Evolutionary conservation across 2,888 invertebrate species (phyloP), one percentile per base, ranked within the genome.

Genomic region (Eremobia ochroleuca): DNA sequence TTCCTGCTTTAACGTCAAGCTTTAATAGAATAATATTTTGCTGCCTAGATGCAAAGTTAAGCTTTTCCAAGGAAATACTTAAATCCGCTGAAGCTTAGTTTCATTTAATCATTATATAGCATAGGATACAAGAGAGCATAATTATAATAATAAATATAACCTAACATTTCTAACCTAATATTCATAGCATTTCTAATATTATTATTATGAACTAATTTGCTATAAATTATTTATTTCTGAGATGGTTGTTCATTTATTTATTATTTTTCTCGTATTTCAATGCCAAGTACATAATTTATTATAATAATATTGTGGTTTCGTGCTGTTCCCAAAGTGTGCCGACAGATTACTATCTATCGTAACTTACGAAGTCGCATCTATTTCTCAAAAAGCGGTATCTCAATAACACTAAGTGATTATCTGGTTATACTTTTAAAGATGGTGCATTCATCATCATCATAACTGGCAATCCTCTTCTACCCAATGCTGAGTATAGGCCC

Each of bases 131-230:
- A 11, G 6, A 31, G n/a, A 18, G 31, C 28, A 31, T 40, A 25
- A 70, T 52, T 49, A 37, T 13, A 34, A 46, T 31, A 13, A 49
- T 40, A 52, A 69, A 62, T 49, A 28, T 28, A 13, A 49, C 9
- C 25, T 28, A 28, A 68, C n/a, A 46, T 28, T 6, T 68, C 11
- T 34, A n/a, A n/a, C n/a, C n/a, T n/a, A n/a, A n/a, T n/a, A n/a
- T n/a, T n/a, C n/a, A 49, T 9, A 34, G 6, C 25, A n/a, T 66
- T 71, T 31, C 11, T 46, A 34, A 71, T 68, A 31, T n/a, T 37
- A 34, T n/a, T 66, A n/a, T 34, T 21, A 49, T 68, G 43, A 46
- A n/a, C n/a, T 37, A n/a, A 68, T 72, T 72, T 37, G 46, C 70
- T 18, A 49, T 49, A 37, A 68, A 65, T 65, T 43, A 46, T 71